phyloP scores from a whole-genome alignment of 2,113 vertebrate genomes.

The Semnornis frantzii region DNA sequence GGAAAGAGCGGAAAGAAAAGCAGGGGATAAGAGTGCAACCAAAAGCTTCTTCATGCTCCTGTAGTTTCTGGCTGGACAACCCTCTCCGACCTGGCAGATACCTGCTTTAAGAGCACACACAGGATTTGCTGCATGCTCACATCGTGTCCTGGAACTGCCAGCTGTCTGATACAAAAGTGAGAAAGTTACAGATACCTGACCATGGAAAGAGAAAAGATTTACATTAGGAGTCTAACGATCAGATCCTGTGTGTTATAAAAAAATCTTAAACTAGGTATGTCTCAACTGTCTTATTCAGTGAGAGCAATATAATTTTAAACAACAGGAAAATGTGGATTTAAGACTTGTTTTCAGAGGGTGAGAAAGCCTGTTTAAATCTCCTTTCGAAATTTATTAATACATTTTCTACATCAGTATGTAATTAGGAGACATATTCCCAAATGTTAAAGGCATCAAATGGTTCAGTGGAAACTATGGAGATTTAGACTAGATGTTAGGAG shows the following conservation, averaged over 20 bases:
- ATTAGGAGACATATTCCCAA: background rate
- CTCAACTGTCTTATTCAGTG: background rate
- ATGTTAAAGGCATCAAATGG: background rate
- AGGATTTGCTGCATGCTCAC: background rate
- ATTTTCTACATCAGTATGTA: background rate
- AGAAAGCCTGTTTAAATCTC: background rate
- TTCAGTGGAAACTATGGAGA: background rate
- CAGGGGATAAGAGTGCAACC: background rate
- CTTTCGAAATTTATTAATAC: background rate
- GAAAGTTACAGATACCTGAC: background rate
- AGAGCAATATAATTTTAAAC: background rate
- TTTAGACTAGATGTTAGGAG: too few species aligned
- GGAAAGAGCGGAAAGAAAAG: background rate
- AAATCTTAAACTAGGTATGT: background rate
- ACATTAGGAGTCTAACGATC: background rate
- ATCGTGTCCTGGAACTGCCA: background rate
- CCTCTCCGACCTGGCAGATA: background rate
- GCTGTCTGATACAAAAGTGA: background rate
- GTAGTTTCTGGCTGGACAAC: background rate
- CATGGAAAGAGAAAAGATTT: background rate
- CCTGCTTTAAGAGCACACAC: rapidly evolving
- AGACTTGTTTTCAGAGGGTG: background rate
- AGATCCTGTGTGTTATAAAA: background rate
- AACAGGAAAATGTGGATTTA: background rate
- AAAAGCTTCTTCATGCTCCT: background rate